A percentile compares a stretch with the other conserved stretches of the same genome.
Evolutionary conservation across 1,140 invertebrate genomes (phyloP).

Genomic region (Batillaria attramentaria): DNA sequence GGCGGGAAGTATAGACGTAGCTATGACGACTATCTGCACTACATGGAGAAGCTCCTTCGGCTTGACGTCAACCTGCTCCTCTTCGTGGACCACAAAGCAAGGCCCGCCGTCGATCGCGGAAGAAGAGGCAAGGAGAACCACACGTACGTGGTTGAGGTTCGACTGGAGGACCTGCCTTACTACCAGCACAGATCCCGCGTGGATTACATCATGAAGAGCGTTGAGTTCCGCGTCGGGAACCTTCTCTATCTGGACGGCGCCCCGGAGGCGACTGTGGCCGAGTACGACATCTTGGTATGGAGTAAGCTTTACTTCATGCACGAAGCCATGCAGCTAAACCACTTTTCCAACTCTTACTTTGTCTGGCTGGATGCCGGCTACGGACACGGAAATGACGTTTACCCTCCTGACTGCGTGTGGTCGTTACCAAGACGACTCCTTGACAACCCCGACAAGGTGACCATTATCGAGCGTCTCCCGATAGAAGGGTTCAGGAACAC

Average conservation of each 20-base stretch:
- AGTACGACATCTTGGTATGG: constrained; percentile 30
- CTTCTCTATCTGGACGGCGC: not conserved
- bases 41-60: constrained; percentile 17
- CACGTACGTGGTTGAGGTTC: constrained; percentile 16
- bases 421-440: not conserved
- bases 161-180: constrained; percentile 26
- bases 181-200: constrained; percentile 17
- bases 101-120: not conserved
- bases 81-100: constrained; percentile 24
- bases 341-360: constrained; percentile 29
- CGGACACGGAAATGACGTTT: not conserved
- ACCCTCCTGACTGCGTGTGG: not conserved
- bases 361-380: constrained; percentile 23
- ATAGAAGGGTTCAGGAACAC: not conserved
- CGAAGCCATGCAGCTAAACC: constrained; percentile 13
- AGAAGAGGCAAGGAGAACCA: not conserved
- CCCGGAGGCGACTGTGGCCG: constrained; percentile 18
- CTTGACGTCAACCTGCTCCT: constrained; percentile 31
- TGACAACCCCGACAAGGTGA: constrained; percentile 19
- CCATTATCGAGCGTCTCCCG: not conserved
- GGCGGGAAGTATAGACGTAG: constrained; percentile 6
- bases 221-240: constrained; percentile 17
- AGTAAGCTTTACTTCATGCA: constrained; percentile 25
- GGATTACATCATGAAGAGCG: constrained; percentile 28
- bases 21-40: constrained; percentile 27